Base-by-base conservation (phyloP, 2,888 invertebrate genomes). In the Clostera curtula region DNA sequence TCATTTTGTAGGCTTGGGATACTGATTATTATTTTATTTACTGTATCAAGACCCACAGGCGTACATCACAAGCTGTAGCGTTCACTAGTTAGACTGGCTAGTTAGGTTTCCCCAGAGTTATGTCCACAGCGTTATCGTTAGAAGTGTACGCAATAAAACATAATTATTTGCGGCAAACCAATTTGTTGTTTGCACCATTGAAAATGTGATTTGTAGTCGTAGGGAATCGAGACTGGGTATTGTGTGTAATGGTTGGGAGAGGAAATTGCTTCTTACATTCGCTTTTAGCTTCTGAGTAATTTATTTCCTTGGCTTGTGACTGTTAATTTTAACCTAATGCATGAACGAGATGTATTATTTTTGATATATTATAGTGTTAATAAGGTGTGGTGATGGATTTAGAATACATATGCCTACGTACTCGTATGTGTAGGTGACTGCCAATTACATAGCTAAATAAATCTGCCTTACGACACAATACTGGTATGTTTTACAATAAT, bases 121-220 rank as follows among this genome's bases (percentile, higher is more conserved):
- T 73, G 72, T 62, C 54, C 59, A 36, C 43, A 41, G 47, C 58
- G 62, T 59, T 77, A 79, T 77, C 80, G 52, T 41, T 51, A 49
- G 61, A 57, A 55, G 53, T 53, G 48, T 44, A 39, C 46, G 58
- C 73, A 61, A 74, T 77, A 79, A 79, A 79, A 76, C 68, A 77
- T 76, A 74, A 75, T 77, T 75, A 72, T 77, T 79, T 72, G 72
- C 62, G 57, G 59, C 62, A 64, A 74, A 70, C 68, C 74, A 77
- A 77, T 80, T 77, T 70, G 67, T 63, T 61, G 63, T 56, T 62
- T 51, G 55, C 54, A 55, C 49, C 55, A 60, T 65, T 64, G 56
- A 58, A 65, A 58, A 53, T 54, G 62, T 73, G 76, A 77, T 74
- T 75, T 74, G 69, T 67, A 48, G 51, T 38, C 39, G 36, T 39